phyloP scores from a whole-genome alignment of 2,113 vertebrate genomes.

The Bufo bufo region DNA sequence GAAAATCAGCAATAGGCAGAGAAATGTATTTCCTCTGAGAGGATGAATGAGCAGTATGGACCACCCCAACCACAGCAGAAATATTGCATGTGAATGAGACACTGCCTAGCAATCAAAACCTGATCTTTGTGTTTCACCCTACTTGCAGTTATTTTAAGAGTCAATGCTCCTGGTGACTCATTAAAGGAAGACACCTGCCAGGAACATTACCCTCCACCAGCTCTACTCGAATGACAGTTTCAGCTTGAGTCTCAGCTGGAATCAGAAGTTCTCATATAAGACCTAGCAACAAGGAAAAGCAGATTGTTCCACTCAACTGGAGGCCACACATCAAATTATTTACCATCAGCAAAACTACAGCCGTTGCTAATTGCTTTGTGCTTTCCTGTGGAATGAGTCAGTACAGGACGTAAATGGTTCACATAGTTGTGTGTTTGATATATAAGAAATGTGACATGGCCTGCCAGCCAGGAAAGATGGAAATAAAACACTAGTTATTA shows the following conservation, averaged over 20 bases:
- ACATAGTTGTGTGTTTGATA: neutral
- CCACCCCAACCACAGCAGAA: neutral
- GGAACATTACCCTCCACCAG: conserved; percentile 9
- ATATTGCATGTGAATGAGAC: neutral
- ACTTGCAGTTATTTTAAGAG: conserved; percentile 35
- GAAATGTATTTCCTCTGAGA: neutral
- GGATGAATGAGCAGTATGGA: neutral
- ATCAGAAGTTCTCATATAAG: conserved; percentile 8
- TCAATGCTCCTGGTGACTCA: conserved; percentile 23
- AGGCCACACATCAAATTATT: neutral
- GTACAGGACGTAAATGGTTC: neutral
- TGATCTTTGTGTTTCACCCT: neutral
- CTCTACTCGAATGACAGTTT: conserved; percentile 19
- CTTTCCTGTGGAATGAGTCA: neutral
- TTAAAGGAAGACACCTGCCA: conserved; percentile 49
- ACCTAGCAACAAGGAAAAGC: conserved; percentile 21
- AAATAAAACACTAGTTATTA: neutral
- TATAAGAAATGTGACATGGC: neutral
- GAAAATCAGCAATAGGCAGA: neutral
- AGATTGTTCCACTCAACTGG: conserved; percentile 31
- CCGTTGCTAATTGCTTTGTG: conserved; percentile 4
- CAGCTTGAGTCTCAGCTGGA: conserved; percentile 25
- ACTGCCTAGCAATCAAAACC: neutral
- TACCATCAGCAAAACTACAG: neutral
- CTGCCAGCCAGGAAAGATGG: neutral